Percentiles rank a stretch among this genome's conserved stretches.
Conservation (phyloP, 1,140 invertebrate species). For the Doryteuthis pealeii region DNA sequence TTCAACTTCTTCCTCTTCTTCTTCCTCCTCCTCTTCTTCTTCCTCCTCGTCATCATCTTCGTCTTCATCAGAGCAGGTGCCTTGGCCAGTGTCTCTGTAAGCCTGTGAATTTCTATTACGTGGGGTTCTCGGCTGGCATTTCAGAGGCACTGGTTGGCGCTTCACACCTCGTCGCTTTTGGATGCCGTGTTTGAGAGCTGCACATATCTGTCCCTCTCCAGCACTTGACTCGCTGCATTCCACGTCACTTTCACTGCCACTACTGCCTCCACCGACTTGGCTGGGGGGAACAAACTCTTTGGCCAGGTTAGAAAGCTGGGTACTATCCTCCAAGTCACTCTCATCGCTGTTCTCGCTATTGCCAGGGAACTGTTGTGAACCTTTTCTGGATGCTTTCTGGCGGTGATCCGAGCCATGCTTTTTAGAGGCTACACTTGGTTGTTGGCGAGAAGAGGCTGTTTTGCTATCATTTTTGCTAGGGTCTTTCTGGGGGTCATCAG, state of each 20-base stretch:
- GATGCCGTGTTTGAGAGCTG: background rate
- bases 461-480: background rate
- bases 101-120: background rate
- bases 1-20: constrained; percentile 29
- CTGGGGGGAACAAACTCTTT: constrained; percentile 19
- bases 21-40: constrained; percentile 36
- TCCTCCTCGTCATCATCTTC: constrained; percentile 29
- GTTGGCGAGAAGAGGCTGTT: background rate
- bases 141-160: background rate
- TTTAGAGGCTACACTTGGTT: background rate
- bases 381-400: constrained; percentile 64
- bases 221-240: constrained; percentile 32
- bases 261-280: constrained; percentile 18
- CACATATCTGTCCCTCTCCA: constrained; percentile 4
- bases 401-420: background rate
- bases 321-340: constrained; percentile 23
- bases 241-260: constrained; percentile 31
- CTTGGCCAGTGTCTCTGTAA: background rate
- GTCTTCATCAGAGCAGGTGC: constrained; percentile 11
- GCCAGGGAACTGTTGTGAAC: constrained; percentile 34
- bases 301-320: constrained; percentile 10
- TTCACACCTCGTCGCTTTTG: constrained; percentile 1
- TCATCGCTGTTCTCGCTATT: constrained; percentile 29
- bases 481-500: background rate
- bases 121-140: background rate